These are phyloP conservation scores for Leptosomus discolor DNA, from an alignment of 2,113 vertebrate species.

Conservation along the genomic window DNA sequence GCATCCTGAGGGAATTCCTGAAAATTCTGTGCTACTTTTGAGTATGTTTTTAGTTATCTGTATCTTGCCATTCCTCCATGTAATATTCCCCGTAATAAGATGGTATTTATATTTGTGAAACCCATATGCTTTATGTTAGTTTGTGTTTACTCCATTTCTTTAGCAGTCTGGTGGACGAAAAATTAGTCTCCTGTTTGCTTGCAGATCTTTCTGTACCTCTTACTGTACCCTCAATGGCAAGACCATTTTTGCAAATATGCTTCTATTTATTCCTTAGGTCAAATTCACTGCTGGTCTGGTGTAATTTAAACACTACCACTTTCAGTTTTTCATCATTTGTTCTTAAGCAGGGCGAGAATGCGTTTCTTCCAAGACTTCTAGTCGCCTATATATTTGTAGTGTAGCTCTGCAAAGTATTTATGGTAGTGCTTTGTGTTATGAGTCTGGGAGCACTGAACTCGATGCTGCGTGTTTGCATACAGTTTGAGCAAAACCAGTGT, in stretches of 20 bases:
- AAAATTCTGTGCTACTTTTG: neutral
- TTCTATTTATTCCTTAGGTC: neutral
- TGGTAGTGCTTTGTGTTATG: neutral
- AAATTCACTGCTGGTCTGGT: neutral
- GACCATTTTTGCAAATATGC: neutral
- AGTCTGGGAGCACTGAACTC: neutral
- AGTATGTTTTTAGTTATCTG: neutral
- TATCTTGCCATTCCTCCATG: neutral
- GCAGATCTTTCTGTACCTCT: neutral
- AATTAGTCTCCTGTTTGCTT: neutral
- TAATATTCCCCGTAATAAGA: neutral
- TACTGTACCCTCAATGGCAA: neutral
- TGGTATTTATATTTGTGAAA: neutral
- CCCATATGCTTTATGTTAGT: neutral
- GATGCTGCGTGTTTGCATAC: neutral
- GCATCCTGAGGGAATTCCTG: neutral
- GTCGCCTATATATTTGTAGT: neutral
- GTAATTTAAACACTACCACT: neutral
- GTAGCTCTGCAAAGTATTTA: neutral
- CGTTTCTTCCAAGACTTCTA: slow-evolving; percentile 4
- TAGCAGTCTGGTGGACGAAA: neutral
- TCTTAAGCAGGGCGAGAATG: neutral
- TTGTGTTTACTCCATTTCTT: neutral
- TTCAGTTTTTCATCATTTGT: neutral
- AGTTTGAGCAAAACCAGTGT: neutral